Percentiles rank a stretch among this genome's conserved stretches.
Evolutionary conservation across 2,113 vertebrate species (phyloP).

Genomic region (Mungos mungo): DNA sequence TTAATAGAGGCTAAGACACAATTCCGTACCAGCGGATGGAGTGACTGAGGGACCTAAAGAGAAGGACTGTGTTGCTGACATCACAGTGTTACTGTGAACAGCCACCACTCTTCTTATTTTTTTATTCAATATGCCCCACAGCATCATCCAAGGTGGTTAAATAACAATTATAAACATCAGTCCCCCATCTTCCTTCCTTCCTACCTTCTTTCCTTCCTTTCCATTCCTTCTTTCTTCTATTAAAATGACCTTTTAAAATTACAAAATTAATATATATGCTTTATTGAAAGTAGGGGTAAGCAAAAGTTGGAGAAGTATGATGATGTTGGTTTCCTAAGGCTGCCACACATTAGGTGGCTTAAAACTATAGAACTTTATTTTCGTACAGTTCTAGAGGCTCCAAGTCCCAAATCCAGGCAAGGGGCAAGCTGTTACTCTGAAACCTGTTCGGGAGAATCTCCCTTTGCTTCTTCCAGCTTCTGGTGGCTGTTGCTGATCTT

Average conservation of each 20-base stretch:
- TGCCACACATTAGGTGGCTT: not conserved
- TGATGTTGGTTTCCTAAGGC: not conserved
- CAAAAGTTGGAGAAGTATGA: not conserved
- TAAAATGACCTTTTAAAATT: not conserved
- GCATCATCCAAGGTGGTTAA: not conserved
- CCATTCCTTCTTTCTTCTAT: not conserved
- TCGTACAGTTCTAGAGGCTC: not conserved
- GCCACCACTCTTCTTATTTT: not conserved
- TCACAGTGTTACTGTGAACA: not conserved
- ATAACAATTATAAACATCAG: not conserved
- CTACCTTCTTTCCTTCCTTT: not conserved
- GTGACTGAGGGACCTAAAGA: not conserved
- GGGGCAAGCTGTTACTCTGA: not conserved
- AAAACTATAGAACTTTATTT: not conserved
- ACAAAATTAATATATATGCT: not conserved
- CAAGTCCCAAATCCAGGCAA: not conserved
- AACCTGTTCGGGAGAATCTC: not conserved
- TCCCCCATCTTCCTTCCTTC: not conserved
- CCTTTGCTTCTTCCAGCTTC: not conserved
- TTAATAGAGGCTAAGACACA: not conserved
- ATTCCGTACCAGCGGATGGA: not conserved
- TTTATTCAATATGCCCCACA: not conserved
- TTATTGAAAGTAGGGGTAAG: not conserved
- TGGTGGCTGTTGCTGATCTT: fast-evolving
- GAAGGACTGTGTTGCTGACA: not conserved